Conservation (phyloP, 2,888 invertebrate species). For the Spatulosminthurus flaviceps region DNA sequence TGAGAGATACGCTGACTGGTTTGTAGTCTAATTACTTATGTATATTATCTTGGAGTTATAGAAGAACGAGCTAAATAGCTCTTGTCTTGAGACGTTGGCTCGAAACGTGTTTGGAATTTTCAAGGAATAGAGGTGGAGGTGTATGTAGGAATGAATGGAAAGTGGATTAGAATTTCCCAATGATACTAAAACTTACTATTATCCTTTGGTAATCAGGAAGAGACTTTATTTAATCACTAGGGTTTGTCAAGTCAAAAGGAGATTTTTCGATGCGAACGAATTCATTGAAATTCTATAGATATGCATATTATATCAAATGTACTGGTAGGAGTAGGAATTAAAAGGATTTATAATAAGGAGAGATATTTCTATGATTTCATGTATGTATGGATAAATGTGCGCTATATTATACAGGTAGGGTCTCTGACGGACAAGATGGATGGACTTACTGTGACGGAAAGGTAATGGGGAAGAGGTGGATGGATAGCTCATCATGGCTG, state of each 20-base stretch:
- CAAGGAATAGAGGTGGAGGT: neutral
- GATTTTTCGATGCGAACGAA: neutral
- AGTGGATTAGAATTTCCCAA: neutral
- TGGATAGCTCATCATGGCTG: constrained; percentile 41
- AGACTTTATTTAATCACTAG: constrained; percentile 8
- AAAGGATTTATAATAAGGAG: too few species aligned
- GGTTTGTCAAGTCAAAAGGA: neutral
- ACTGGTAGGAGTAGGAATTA: too few species aligned
- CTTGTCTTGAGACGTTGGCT: too few species aligned
- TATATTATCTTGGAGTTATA: too few species aligned
- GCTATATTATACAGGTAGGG: neutral
- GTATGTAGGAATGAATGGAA: neutral
- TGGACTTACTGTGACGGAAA: constrained; percentile 34
- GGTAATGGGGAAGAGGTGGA: constrained; percentile 32
- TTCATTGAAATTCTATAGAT: neutral
- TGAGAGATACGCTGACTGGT: too few species aligned
- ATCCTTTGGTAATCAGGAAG: neutral
- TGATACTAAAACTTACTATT: too few species aligned
- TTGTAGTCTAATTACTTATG: too few species aligned
- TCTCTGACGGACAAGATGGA: constrained; percentile 22
- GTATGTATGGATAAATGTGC: too few species aligned
- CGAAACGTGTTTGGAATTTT: neutral
- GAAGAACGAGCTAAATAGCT: too few species aligned
- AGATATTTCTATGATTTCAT: too few species aligned
- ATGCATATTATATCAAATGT: neutral